Base-by-base conservation (phyloP, 2,797 vertebrate species). In the Parauchenoglanis punctatus region DNA sequence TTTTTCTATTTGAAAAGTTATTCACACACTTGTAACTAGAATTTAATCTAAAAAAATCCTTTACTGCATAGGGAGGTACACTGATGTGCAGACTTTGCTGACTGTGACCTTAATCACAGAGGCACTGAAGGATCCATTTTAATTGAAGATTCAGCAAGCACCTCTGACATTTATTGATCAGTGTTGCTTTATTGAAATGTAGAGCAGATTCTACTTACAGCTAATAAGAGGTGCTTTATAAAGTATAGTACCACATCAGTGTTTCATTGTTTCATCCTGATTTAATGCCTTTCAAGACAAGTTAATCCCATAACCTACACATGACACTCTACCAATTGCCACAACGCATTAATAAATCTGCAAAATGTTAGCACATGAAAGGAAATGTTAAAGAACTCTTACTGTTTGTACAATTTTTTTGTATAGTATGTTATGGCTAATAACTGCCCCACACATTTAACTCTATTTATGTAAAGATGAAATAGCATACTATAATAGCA, bases 101-200 rank as follows among this genome's bases (percentile, higher is more conserved):
- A 91, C 89, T 77, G 52, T 65, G 84, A 83, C 63, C 65, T 87
- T 89, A 87, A 85, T 80, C 76, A 61, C n/a, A 15, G 85, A 81
- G 87, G 59, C 88, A 65, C 63, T 28, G 49, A 65, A 75, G 73
- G 76, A 91, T 85, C 80, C 88, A 91, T 93, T 92, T 91, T 90
- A 87, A 92, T 89, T 89, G 86, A 89, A 80, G 87, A 88, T 87
- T 83, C 86, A 87, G 84, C 88, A 46, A 90, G 90, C 87, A 85
- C 77, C 72, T 31, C 84, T 91, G 88, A 92, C 85, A 89, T 91
- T 85, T 92, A 92, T 92, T 92, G 91, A 91, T 93, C 90, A 89
- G 70, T 68, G 70, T 31, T 90, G 81, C 85, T 89, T 90, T 91
- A 90, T 86, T 91, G 89, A 92, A 91, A 93, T 90, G 84, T 90